Percentiles rank a stretch among this genome's conserved stretches.
These are phyloP conservation scores for Mimachlamys varia DNA, from an alignment of 2,888 invertebrate genomes.

Conservation along the genomic window DNA sequence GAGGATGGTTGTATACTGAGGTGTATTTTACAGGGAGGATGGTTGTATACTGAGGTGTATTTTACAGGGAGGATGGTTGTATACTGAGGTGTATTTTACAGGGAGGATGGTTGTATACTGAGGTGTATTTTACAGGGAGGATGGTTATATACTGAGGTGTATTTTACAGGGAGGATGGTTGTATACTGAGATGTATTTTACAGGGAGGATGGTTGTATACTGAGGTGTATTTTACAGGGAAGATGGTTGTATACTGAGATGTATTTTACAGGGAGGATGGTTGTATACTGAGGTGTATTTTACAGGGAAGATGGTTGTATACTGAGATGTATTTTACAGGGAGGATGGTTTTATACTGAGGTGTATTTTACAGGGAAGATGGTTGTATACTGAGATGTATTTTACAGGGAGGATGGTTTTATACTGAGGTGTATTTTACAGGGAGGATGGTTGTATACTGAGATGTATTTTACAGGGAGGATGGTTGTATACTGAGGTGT, in stretches of 20 bases:
- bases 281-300: slow-evolving; percentile 55
- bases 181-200: slow-evolving; percentile 46
- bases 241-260: slow-evolving; percentile 70
- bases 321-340: slow-evolving; percentile 55
- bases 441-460: slow-evolving; percentile 75
- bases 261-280: slow-evolving; percentile 74
- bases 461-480: slow-evolving; percentile 65
- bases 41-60: slow-evolving; percentile 63
- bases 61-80: slow-evolving; percentile 77
- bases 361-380: slow-evolving; percentile 69
- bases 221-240: slow-evolving; percentile 61
- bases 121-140: slow-evolving; percentile 65
- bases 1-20: slow-evolving; percentile 73
- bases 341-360: slow-evolving; percentile 72
- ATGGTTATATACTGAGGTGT: slow-evolving; percentile 65
- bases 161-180: slow-evolving; percentile 76
- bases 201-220: slow-evolving; percentile 77
- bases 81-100: slow-evolving; percentile 47
- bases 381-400: slow-evolving; percentile 63
- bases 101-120: slow-evolving; percentile 75
- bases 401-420: slow-evolving; percentile 76
- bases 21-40: slow-evolving; percentile 69
- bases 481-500: slow-evolving; percentile 68
- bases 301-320: slow-evolving; percentile 77
- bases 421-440: slow-evolving; percentile 47